Conservation (phyloP, 1,140 invertebrate genomes). For the Caerostris extrusa region DNA sequence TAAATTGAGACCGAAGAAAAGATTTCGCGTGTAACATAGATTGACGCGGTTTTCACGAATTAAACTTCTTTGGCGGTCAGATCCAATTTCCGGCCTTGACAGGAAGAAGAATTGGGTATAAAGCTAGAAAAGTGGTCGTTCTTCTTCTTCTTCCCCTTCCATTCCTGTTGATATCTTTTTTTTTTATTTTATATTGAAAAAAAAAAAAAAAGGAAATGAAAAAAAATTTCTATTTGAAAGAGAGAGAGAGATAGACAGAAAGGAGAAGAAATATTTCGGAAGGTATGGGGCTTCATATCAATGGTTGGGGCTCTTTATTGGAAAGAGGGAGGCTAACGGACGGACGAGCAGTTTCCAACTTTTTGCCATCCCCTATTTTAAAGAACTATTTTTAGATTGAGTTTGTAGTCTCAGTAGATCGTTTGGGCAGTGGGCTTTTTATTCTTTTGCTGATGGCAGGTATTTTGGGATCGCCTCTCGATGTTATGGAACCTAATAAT, state of each 20-base stretch:
- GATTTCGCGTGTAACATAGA: constrained; percentile 51
- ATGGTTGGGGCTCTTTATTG: background rate
- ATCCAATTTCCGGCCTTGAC: constrained; percentile 59
- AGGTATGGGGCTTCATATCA: background rate
- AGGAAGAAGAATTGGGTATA: constrained; percentile 70
- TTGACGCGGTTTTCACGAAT: constrained; percentile 65
- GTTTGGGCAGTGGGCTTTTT: background rate
- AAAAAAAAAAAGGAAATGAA: background rate
- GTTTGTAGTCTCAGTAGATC: background rate
- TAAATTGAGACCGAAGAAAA: constrained; percentile 37
- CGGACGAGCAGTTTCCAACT: constrained; percentile 12
- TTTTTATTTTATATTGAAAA: background rate
- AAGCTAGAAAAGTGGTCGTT: constrained; percentile 64
- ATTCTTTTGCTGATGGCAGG: constrained; percentile 36
- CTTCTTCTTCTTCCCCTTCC: background rate
- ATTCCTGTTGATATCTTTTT: constrained; percentile 45
- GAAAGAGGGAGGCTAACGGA: background rate
- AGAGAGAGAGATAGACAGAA: background rate
- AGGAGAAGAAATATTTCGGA: background rate
- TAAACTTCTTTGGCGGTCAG: constrained; percentile 54
- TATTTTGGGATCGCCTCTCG: background rate
- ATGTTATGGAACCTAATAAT: constrained; percentile 18
- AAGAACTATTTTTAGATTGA: constrained; percentile 44
- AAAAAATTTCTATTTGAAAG: background rate
- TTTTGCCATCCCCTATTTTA: background rate